phyloP scores from a whole-genome alignment of 37 sponge, comb jelly and placozoan genomes.

The Amphimedon queenslandica region DNA sequence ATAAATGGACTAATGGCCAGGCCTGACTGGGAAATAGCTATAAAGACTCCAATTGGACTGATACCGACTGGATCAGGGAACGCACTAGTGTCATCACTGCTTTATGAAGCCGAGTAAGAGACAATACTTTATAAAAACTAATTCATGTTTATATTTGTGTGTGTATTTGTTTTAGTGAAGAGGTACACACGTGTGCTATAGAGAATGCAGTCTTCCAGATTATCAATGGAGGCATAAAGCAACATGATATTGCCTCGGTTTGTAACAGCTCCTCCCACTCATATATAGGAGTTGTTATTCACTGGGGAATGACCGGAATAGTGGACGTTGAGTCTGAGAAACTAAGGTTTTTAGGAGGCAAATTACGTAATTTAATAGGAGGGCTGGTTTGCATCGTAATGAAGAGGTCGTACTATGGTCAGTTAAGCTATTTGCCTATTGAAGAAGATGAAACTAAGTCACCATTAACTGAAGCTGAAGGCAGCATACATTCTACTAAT shows the following conservation, averaged over 20 bases:
- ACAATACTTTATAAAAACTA: too few relatives aligned
- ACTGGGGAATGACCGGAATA: constrained; percentile 85
- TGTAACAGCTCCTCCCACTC: constrained; percentile 16
- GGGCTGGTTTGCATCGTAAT: constrained; percentile 47
- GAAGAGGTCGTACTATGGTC: constrained; percentile 65
- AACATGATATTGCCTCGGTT: constrained; percentile 64
- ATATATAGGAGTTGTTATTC: constrained; percentile 58
- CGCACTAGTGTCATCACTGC: constrained; percentile 67
- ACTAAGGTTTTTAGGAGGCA: constrained; percentile 44
- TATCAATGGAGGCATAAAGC: constrained; percentile 53
- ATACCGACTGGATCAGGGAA: constrained; percentile 94
- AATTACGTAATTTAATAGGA: constrained; percentile 53
- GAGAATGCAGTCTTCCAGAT: constrained; percentile 74
- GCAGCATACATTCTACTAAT: not conserved
- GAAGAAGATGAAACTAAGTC: not conserved
- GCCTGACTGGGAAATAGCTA: constrained; percentile 73
- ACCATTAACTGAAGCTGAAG: too few relatives aligned
- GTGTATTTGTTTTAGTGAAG: not conserved
- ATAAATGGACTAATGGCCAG: constrained; percentile 92
- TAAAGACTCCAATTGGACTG: constrained; percentile 82
- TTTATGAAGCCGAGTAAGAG: constrained; percentile 68
- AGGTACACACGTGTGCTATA: constrained; percentile 20
- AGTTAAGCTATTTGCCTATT: constrained; percentile 64
- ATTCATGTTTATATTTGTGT: not conserved
- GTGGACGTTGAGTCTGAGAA: constrained; percentile 93